Base-by-base conservation (phyloP, 1,140 invertebrate species). In the Ooceraea biroi region DNA sequence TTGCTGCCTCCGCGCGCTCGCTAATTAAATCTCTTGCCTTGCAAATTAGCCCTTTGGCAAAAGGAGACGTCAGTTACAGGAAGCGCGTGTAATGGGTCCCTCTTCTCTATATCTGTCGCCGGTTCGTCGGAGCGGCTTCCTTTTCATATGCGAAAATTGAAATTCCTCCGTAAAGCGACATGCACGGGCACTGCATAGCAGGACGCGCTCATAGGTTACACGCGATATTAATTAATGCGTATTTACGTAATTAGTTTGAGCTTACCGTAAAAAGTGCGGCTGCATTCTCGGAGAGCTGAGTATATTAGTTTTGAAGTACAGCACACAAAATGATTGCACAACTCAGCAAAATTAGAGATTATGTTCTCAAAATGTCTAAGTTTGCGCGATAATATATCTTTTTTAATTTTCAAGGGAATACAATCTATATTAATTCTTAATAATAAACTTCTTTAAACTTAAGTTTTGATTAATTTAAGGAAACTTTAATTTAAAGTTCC, bases 21-120 rank as follows among this genome's bases (percentile, higher is more conserved):
- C 30, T 88, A 85, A 88, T 88, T 85, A 88, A 88, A 88, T 88
- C 69, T 50, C 63, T 83, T 65, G 46, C 46, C 72, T 77, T 65
- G 73, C 44, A 88, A 85, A 85, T 88, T 85, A 88, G 52, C 57
- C 44, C 63, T 60, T 83, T 71, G 73, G 55, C 55, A 41, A 57
- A 82, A 72, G 69, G 27, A 60, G 57, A 82, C 76, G 73, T 87
- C 82, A 80, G 44, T 68, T 22, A 41, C 80, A 86, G 71, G 78
- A 76, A 58, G 19, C 22, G 63, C 41, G 58, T 36, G 36, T 58
- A 83, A 83, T 86, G 41, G 74, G 46, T 73, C 61, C 66, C 61
- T 66, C 22, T 22, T 74, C 17, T 77, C 22, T 78, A 55, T 22
- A 46, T 71, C 66, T 71, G 50, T 71, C 63, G 63, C 17, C 12